Percentiles rank a stretch among this genome's conserved stretches.
Conservation (phyloP, 2,888 invertebrate species). For the Acleris literana region DNA sequence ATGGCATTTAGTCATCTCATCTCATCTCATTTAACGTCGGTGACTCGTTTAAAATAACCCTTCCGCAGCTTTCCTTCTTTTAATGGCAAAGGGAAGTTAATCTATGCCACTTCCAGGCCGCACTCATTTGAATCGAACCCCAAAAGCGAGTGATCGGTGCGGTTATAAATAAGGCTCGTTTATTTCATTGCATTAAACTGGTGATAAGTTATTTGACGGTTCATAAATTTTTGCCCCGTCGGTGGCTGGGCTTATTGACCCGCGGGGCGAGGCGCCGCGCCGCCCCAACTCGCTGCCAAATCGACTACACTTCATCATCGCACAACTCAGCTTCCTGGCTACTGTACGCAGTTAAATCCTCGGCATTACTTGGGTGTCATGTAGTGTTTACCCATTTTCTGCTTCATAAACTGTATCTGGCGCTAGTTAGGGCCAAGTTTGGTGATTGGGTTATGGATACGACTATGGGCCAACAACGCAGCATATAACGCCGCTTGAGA, state of each 20-base stretch:
- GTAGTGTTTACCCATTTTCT: conserved; percentile 69
- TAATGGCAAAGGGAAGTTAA: conserved; percentile 32
- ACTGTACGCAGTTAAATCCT: conserved; percentile 63
- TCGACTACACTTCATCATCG: conserved; percentile 69
- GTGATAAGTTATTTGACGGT: conserved; percentile 82
- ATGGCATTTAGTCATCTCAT: not conserved
- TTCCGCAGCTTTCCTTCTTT: conserved; percentile 14
- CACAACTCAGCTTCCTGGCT: conserved; percentile 69
- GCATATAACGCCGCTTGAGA: not conserved
- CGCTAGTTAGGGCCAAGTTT: conserved; percentile 32
- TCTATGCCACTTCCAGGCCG: conserved; percentile 27
- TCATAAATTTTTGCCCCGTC: conserved; percentile 76
- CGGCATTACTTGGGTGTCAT: conserved; percentile 60
- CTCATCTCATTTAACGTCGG: not conserved
- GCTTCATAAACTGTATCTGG: conserved; percentile 61
- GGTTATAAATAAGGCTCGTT: conserved; percentile 78
- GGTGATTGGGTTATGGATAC: conserved; percentile 29
- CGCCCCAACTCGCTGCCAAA: conserved; percentile 72
- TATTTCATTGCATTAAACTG: conserved; percentile 81
- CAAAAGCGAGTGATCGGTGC: conserved; percentile 65
- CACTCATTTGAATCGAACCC: conserved; percentile 35
- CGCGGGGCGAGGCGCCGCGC: conserved; percentile 63
- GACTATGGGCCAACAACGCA: not conserved
- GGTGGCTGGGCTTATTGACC: conserved; percentile 57
- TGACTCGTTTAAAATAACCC: conserved; percentile 23